Percentiles rank a stretch among this genome's conserved stretches.
phyloP scores from a whole-genome alignment of 1,140 invertebrate genomes.

The Aleiodes sp. region DNA sequence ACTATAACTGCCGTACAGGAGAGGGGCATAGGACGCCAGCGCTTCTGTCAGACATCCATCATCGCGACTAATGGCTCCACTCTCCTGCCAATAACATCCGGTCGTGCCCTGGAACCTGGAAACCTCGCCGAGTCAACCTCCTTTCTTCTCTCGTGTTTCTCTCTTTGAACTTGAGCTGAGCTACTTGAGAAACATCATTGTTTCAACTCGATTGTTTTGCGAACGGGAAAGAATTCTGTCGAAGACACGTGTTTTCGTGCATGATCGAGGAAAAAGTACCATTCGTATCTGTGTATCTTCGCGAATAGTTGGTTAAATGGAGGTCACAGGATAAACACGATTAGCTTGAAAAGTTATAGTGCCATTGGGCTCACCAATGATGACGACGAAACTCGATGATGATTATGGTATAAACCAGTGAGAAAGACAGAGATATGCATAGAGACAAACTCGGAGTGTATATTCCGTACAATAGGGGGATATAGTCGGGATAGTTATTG shows the following conservation, averaged over 20 bases:
- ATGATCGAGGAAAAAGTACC: too few species aligned
- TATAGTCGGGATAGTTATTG: conserved; percentile 54
- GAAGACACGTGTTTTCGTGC: too few species aligned
- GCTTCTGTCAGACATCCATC: conserved; percentile 65
- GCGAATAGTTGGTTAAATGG: not conserved
- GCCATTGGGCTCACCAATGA: conserved; percentile 19
- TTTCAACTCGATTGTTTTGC: too few species aligned
- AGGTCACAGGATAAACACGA: conserved; percentile 8
- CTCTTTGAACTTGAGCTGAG: not conserved
- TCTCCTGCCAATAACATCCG: conserved; percentile 65
- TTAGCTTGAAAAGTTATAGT: conserved; percentile 22
- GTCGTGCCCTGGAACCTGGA: conserved; percentile 40
- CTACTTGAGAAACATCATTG: too few species aligned
- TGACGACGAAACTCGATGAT: conserved; percentile 24
- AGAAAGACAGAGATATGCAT: not conserved
- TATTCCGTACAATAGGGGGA: conserved; percentile 1
- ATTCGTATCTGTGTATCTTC: not conserved
- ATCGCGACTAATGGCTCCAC: conserved; percentile 64
- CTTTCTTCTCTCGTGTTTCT: conserved; percentile 11
- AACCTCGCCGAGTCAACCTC: conserved; percentile 37
- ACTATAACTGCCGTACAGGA: conserved; percentile 62
- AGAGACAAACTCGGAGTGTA: not conserved
- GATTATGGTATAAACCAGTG: conserved; percentile 1
- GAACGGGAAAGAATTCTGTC: too few species aligned
- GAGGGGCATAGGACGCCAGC: conserved; percentile 57